phyloP scores from a whole-genome alignment of 2,113 vertebrate species.

The Dicentrarchus labrax region DNA sequence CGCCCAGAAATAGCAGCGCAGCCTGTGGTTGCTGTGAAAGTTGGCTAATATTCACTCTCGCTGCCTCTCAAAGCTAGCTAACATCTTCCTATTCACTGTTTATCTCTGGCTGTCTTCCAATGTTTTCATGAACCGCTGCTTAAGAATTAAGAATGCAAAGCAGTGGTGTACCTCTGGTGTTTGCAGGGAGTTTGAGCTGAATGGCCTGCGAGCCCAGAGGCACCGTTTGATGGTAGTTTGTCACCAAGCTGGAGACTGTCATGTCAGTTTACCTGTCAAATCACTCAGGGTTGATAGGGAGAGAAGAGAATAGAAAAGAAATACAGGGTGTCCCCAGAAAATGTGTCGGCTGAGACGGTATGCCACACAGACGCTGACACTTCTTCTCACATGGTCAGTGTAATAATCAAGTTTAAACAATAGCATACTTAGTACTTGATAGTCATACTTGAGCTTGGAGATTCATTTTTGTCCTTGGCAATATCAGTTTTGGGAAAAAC shows the following conservation, averaged over 20 bases:
- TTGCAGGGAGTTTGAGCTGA: constrained; percentile 27
- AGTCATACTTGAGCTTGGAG: neutral
- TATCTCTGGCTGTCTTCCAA: constrained; percentile 33
- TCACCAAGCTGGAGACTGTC: constrained; percentile 53
- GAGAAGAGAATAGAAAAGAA: neutral
- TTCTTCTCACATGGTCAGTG: neutral
- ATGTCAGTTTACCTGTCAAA: constrained; percentile 37
- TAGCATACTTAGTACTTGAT: too few species aligned
- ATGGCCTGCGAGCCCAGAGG: constrained; percentile 43
- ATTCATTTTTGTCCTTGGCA: neutral
- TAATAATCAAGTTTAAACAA: neutral
- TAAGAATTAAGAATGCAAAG: constrained; percentile 41
- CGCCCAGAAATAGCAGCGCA: constrained; percentile 65
- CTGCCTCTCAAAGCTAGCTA: constrained; percentile 34
- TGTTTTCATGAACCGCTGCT: constrained; percentile 33
- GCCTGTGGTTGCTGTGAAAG: constrained; percentile 58
- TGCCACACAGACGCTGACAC: neutral
- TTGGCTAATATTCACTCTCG: constrained; percentile 36
- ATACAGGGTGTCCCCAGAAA: neutral
- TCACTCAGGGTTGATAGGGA: constrained; percentile 20
- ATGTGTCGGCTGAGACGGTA: neutral
- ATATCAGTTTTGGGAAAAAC: neutral
- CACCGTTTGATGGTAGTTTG: constrained; percentile 32
- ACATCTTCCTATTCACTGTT: constrained; percentile 36
- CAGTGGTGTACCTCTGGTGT: constrained; percentile 20